Conservation (phyloP, 2,797 vertebrate species). For the Protosalanx chinensis region DNA sequence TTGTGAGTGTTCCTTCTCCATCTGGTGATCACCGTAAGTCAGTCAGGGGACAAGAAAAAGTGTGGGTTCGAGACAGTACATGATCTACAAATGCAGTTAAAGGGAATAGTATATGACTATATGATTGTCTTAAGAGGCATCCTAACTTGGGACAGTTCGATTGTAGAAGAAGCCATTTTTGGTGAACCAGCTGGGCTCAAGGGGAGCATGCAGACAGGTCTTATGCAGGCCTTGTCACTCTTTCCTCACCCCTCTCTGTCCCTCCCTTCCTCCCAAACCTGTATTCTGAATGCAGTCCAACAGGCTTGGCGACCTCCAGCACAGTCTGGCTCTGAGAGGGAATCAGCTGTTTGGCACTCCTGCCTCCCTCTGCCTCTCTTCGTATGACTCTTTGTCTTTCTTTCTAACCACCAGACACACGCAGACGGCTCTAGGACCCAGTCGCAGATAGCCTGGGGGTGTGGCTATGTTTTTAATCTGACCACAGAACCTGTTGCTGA, state of each 20-base stretch:
- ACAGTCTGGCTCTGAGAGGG: constrained; percentile 9
- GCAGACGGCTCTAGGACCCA: constrained; percentile 70
- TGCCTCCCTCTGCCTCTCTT: constrained; percentile 6
- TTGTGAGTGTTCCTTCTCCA: too few relatives aligned
- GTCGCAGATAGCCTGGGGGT: constrained; percentile 59
- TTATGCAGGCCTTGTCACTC: constrained; percentile 12
- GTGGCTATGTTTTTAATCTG: constrained; percentile 70
- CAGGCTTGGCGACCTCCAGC: constrained; percentile 38
- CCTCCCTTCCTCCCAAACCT: constrained; percentile 10
- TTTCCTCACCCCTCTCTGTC: constrained; percentile 27
- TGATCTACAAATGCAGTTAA: background rate
- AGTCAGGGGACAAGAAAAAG: background rate
- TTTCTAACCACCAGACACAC: constrained; percentile 1
- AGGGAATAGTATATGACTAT: too few relatives aligned
- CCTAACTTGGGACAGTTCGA: too few relatives aligned
- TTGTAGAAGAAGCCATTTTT: too few relatives aligned
- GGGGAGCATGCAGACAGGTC: constrained; percentile 14
- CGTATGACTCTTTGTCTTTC: constrained; percentile 1
- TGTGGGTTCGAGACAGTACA: background rate
- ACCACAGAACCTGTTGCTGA: constrained; percentile 76
- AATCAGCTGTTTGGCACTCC: constrained; percentile 30
- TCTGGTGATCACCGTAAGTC: too few relatives aligned
- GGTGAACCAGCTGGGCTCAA: constrained; percentile 1
- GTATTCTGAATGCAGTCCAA: constrained; percentile 53
- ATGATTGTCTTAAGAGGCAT: too few relatives aligned